Percentiles rank a stretch among this genome's conserved stretches.
Evolutionary conservation across 2,888 invertebrate genomes (phyloP).

Genomic region (Eristalinus aeneus): DNA sequence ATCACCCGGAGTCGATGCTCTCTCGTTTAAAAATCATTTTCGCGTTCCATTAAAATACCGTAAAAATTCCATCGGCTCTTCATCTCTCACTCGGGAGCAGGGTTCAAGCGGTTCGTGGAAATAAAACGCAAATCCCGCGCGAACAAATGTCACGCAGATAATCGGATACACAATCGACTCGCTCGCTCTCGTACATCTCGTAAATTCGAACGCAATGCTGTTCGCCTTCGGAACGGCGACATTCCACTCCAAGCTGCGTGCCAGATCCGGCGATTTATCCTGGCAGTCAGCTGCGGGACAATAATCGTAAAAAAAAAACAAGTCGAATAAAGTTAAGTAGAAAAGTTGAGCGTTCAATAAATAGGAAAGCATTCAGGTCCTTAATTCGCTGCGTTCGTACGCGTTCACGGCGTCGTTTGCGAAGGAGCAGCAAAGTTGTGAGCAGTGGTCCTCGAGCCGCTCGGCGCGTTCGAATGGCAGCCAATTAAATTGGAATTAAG

Average conservation of each 20-base stretch:
- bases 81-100: not conserved
- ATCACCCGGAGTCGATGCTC: not conserved
- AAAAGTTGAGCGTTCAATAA: slow-evolving; percentile 45
- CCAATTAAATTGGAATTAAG: slow-evolving; percentile 51
- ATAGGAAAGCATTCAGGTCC: slow-evolving; percentile 22
- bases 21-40: slow-evolving; percentile 32
- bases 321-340: slow-evolving; percentile 46
- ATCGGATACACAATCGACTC: slow-evolving; percentile 22
- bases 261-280: slow-evolving; percentile 27
- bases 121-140: slow-evolving; percentile 12
- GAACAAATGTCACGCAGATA: slow-evolving; percentile 34
- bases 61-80: slow-evolving; percentile 13
- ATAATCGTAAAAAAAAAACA: slow-evolving; percentile 44
- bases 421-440: not conserved
- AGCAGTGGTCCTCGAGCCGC: not conserved
- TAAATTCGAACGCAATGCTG: slow-evolving; percentile 37
- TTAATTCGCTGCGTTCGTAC: not conserved
- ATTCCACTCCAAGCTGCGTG: slow-evolving; percentile 10
- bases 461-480: slow-evolving; percentile 2
- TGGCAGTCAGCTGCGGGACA: slow-evolving; percentile 36
- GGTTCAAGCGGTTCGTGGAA: slow-evolving; percentile 6
- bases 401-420: not conserved
- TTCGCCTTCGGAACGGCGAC: not conserved
- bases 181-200: slow-evolving; percentile 32
- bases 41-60: slow-evolving; percentile 33